Percentiles rank a stretch among this genome's conserved stretches.
phyloP scores from a whole-genome alignment of 2,888 invertebrate genomes.

The Eurytoma adleriae region DNA sequence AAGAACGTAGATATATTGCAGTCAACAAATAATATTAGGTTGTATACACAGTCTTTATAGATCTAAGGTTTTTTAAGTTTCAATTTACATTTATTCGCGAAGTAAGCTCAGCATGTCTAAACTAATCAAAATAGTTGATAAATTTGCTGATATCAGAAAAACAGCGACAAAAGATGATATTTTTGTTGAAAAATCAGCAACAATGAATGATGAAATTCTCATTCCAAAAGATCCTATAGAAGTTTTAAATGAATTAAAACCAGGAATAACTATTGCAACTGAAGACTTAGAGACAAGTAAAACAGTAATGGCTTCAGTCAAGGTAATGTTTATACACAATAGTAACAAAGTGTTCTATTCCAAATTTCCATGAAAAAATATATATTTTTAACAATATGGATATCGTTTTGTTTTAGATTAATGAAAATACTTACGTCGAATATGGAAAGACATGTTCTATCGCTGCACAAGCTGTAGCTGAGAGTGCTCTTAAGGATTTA shows the following conservation, averaged over 20 bases:
- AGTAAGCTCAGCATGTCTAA: no score
- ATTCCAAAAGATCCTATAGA: conserved; percentile 37
- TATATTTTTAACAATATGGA: not conserved
- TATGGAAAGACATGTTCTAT: conserved; percentile 10
- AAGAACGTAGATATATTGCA: no score
- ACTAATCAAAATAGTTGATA: no score
- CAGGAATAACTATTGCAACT: conserved; percentile 6
- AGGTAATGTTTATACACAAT: not conserved
- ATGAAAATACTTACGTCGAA: conserved; percentile 17
- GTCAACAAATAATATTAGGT: no score
- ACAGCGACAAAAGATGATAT: no score
- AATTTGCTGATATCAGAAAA: no score
- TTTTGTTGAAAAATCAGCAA: no score
- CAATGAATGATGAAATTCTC: not conserved
- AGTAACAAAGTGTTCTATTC: not conserved
- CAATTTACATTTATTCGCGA: no score
- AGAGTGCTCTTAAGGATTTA: conserved; percentile 32
- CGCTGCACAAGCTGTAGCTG: conserved; percentile 26
- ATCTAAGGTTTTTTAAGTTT: no score
- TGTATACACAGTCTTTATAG: no score
- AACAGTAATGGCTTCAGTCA: conserved; percentile 5
- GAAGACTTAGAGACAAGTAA: not conserved
- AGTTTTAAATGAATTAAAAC: conserved; percentile 28
- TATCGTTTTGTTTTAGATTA: not conserved
- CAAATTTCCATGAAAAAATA: not conserved